phyloP scores from a whole-genome alignment of 2,888 invertebrate species.

The Drosophila sordidula region DNA sequence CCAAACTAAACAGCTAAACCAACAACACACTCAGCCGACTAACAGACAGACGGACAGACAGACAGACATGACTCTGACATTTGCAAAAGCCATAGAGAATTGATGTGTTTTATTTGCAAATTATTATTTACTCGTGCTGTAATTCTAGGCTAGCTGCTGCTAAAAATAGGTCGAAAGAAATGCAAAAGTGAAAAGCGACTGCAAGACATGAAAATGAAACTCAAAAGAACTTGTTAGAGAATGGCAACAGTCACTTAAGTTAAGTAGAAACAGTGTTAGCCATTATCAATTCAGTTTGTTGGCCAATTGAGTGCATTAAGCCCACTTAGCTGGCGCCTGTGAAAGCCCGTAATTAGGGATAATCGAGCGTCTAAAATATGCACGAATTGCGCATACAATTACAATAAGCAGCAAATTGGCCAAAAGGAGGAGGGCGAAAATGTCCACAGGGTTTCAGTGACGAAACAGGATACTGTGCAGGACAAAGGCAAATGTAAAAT shows the following conservation, averaged over 20 bases:
- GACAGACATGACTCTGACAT: constrained; percentile 27
- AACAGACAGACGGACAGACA: constrained; percentile 1
- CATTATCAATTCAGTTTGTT: constrained; percentile 13
- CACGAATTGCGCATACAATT: constrained; percentile 54
- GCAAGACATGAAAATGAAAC: constrained; percentile 10
- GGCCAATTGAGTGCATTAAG: constrained; percentile 2
- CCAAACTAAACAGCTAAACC: constrained; percentile 22
- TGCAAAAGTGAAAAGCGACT: constrained; percentile 4
- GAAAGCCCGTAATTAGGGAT: constrained; percentile 59
- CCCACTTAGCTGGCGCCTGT: constrained; percentile 17
- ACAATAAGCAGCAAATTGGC: constrained; percentile 65
- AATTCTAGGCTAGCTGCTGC: constrained; percentile 17
- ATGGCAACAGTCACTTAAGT: neutral
- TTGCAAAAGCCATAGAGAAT: constrained; percentile 17
- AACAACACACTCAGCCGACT: constrained; percentile 10
- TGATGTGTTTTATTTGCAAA: constrained; percentile 29
- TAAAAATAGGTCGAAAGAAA: constrained; percentile 30
- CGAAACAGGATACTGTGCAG: constrained; percentile 48
- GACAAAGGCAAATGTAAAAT: constrained; percentile 41
- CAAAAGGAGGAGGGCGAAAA: constrained; percentile 2
- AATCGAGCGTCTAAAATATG: constrained; percentile 68
- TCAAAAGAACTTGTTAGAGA: neutral
- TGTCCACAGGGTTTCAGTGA: constrained; percentile 23
- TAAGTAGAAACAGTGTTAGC: neutral
- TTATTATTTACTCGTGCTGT: constrained; percentile 13